Percentiles rank a stretch among this genome's conserved stretches.
phyloP scores from a whole-genome alignment of 1,140 invertebrate genomes.

The Pseudoatta argentina region DNA sequence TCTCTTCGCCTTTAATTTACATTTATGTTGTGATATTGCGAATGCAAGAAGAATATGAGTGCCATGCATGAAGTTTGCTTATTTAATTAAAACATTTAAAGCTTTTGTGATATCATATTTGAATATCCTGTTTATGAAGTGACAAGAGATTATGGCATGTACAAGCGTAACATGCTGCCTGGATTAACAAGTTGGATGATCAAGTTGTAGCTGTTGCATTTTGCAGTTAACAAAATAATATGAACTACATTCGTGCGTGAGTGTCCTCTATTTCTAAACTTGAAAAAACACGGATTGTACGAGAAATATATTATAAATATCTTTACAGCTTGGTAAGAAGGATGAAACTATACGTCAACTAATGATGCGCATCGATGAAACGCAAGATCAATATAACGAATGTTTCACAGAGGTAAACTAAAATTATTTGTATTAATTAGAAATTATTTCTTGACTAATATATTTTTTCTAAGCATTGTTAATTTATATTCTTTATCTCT shows the following conservation, averaged over 20 bases:
- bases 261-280: conserved; percentile 8
- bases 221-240: conserved; percentile 45
- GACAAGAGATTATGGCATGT: conserved; percentile 2
- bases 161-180: conserved; percentile 19
- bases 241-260: conserved; percentile 23
- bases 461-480: conserved; percentile 32
- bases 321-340: conserved; percentile 72
- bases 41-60: conserved; percentile 11
- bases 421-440: conserved; percentile 34
- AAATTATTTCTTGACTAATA: conserved; percentile 27
- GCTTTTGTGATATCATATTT: not conserved
- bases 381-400: conserved; percentile 81
- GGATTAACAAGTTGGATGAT: conserved; percentile 45
- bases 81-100: conserved; percentile 21
- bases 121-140: not conserved
- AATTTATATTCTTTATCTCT: conserved; percentile 28
- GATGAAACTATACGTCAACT: conserved; percentile 78
- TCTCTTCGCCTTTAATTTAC: conserved; percentile 29
- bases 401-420: conserved; percentile 82
- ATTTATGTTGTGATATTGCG: not conserved
- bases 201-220: conserved; percentile 6
- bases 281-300: conserved; percentile 4
- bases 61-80: conserved; percentile 30
- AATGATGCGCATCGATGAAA: conserved; percentile 79
- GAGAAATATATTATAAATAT: conserved; percentile 10